Conservation (phyloP, 2,797 vertebrate species). For the Enteromius fasciolatus region DNA sequence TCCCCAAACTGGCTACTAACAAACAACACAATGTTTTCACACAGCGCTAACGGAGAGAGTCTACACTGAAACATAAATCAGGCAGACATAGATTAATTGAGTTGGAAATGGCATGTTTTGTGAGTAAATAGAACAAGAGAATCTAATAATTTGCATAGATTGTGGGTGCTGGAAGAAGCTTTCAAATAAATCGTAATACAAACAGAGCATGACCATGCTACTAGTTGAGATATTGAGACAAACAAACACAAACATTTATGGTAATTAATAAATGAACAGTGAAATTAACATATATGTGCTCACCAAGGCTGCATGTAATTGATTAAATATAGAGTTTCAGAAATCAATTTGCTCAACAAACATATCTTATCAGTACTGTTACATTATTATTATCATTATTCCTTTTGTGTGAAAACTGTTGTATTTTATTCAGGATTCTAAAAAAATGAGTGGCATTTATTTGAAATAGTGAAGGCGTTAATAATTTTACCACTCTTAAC, state of each 20-base stretch:
- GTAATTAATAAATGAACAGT: background rate
- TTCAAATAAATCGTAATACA: background rate
- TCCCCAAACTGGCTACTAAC: background rate
- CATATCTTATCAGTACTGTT: background rate
- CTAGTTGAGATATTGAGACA: background rate
- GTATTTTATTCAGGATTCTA: background rate
- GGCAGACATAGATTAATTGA: background rate
- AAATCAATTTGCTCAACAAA: background rate
- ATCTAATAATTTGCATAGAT: conserved; percentile 27
- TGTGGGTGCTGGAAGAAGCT: background rate
- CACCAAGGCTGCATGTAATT: background rate
- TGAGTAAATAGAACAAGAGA: background rate
- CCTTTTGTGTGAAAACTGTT: background rate
- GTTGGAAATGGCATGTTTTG: background rate
- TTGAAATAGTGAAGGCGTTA: background rate
- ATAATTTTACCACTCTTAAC: no score
- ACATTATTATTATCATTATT: background rate
- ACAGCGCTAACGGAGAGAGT: background rate
- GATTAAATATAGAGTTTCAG: background rate
- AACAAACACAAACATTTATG: background rate
- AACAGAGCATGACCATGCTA: background rate
- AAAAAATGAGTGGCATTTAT: background rate
- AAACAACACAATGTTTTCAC: background rate
- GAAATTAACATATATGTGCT: background rate
- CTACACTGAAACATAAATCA: background rate